phyloP scores from a whole-genome alignment of 1,140 invertebrate genomes.

The Zaprionus tsacasi region DNA sequence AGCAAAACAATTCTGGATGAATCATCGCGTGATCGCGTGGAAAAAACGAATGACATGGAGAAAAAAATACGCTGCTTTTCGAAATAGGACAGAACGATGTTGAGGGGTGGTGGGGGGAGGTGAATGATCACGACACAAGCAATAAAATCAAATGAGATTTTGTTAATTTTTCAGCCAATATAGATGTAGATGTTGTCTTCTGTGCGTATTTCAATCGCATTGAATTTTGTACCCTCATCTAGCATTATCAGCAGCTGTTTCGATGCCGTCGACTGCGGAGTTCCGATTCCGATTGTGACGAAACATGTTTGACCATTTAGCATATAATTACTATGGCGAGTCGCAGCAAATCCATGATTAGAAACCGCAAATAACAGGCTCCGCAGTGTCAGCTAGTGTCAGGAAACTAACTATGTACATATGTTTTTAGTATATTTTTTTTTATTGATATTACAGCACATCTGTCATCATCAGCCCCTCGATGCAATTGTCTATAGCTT shows the following conservation, averaged over 20 bases:
- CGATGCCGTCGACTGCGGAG: not conserved
- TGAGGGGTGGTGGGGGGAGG: too few relatives aligned
- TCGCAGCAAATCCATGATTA: conserved; percentile 43
- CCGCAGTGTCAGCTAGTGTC: conserved; percentile 10
- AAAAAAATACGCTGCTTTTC: not conserved
- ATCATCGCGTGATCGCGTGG: conserved; percentile 20
- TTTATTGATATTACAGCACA: conserved; percentile 1
- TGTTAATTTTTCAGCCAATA: not conserved
- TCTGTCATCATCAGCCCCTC: too few relatives aligned
- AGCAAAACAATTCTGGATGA: conserved; percentile 28
- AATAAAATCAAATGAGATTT: conserved; percentile 8
- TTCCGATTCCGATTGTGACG: conserved; percentile 26
- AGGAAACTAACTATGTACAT: conserved; percentile 3
- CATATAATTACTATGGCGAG: conserved; percentile 32
- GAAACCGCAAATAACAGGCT: conserved; percentile 20
- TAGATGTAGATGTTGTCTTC: not conserved
- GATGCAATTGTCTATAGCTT: too few relatives aligned
- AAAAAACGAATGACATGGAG: not conserved
- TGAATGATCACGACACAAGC: conserved; percentile 17
- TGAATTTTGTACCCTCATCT: conserved; percentile 43
- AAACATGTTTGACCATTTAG: conserved; percentile 55
- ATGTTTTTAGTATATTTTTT: not conserved
- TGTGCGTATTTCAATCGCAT: conserved; percentile 10
- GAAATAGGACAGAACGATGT: not conserved
- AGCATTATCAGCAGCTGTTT: conserved; percentile 22